These are phyloP conservation scores for Gonioctena quinquepunctata DNA, from an alignment of 1,140 invertebrate genomes.

Conservation along the genomic window DNA sequence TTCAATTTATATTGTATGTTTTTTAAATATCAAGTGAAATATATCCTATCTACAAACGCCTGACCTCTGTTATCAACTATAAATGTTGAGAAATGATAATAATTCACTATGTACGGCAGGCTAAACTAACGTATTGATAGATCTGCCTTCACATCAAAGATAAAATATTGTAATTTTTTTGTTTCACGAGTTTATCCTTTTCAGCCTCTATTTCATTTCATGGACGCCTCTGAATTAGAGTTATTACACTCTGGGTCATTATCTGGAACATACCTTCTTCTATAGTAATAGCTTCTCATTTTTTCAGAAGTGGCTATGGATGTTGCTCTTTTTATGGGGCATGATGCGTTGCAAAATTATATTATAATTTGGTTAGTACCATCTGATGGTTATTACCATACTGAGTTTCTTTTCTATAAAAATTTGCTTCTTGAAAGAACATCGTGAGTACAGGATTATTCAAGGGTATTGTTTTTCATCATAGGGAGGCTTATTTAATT, in stretches of 20 bases:
- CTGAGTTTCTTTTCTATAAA: neutral
- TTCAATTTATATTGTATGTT: too few relatives aligned
- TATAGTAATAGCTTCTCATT: neutral
- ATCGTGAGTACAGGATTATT: neutral
- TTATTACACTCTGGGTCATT: conserved; percentile 9
- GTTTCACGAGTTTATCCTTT: too few relatives aligned
- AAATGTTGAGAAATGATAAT: too few relatives aligned
- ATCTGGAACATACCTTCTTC: neutral
- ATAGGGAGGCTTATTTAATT: too few relatives aligned
- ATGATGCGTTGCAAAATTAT: neutral
- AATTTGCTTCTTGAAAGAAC: neutral
- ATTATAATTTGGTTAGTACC: neutral
- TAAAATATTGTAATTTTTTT: too few relatives aligned
- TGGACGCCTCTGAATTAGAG: neutral
- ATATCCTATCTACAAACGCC: too few relatives aligned
- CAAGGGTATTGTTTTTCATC: neutral
- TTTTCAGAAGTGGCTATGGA: neutral
- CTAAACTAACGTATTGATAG: too few relatives aligned
- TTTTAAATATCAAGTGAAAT: too few relatives aligned
- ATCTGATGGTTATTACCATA: neutral
- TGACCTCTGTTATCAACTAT: too few relatives aligned
- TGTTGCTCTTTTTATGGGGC: neutral
- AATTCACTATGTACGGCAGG: too few relatives aligned
- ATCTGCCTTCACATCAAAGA: too few relatives aligned
- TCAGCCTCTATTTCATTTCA: too few relatives aligned